Evolutionary conservation across 2,797 vertebrate species (phyloP), one percentile per base, ranked within the genome.

Genomic region (Pipistrellus pipistrellus): DNA sequence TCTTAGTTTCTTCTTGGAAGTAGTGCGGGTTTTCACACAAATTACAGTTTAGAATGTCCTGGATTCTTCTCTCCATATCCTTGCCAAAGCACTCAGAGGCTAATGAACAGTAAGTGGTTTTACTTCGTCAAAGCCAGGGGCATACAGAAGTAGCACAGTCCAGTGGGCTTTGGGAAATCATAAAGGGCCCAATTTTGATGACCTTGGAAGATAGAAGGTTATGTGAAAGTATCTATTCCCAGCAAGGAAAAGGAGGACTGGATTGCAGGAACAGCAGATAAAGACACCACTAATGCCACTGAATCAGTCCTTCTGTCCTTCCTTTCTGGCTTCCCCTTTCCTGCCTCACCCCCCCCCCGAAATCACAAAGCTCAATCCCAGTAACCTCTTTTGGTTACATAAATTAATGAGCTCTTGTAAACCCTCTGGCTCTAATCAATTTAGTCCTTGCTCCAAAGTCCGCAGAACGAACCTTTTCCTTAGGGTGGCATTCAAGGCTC

Each of bases 1-100:
- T 84, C 93, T 72, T 80, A 51, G 44, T 77, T 64, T 93, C 78
- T 75, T 94, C 21, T 85, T 88, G 78, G 93, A 78, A 84, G 46
- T 62, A 71, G 41, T 23, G 13, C 41, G 78, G 83, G 82, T 48
- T 95, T 95, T 95, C 87, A 82, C 66, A 91, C 25, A 73, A 92
- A 85, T 84, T 91, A 71, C 0, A 6, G 64, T n/a, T n/a, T 64
- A 64, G 27, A 62, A 64, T 25, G 18, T 59, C 12, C 35, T 59
- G 41, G 25, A 46, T 18, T 69, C 95, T 88, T 71, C 46, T 46
- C 64, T 77, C 41, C 5, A 75, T 32, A 81, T 69, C 64, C 51
- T 90, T 77, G 68, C 38, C 82, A 85, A 90, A n/a, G n/a, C 3
- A 81, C 85, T 85, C 55, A 73, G 73, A 85, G 69, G 68, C 25